Evolutionary conservation across 2,113 vertebrate genomes (phyloP).

Genomic region (Malurus cyaneus): DNA sequence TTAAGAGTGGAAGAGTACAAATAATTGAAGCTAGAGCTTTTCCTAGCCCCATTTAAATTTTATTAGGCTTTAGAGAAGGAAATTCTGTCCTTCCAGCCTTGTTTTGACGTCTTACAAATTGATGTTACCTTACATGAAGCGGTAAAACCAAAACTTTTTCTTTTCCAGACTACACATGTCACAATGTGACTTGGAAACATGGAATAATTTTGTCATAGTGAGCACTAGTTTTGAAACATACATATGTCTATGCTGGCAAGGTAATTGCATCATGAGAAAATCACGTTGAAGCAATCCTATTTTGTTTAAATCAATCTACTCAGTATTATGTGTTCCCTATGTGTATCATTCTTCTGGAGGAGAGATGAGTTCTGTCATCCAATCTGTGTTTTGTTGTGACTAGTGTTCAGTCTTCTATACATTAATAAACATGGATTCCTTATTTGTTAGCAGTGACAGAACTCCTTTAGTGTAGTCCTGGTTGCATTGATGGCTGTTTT

Average conservation of each 20-base stretch:
- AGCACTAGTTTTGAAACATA: neutral
- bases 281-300: neutral
- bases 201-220: neutral
- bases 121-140: neutral
- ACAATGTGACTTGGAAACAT: neutral
- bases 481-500: neutral
- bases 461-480: neutral
- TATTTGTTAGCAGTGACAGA: neutral
- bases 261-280: neutral
- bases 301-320: neutral
- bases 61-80: neutral
- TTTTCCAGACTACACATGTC: neutral
- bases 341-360: neutral
- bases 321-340: neutral
- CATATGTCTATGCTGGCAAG: neutral
- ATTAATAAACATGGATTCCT: neutral
- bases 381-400: neutral
- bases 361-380: neutral
- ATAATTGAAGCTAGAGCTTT: neutral
- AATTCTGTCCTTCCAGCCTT: neutral
- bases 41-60: neutral
- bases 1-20: neutral
- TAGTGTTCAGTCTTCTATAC: neutral
- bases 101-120: neutral
- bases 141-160: neutral